Conservation (phyloP, 2,797 vertebrate species). For the Borostomias antarcticus region DNA sequence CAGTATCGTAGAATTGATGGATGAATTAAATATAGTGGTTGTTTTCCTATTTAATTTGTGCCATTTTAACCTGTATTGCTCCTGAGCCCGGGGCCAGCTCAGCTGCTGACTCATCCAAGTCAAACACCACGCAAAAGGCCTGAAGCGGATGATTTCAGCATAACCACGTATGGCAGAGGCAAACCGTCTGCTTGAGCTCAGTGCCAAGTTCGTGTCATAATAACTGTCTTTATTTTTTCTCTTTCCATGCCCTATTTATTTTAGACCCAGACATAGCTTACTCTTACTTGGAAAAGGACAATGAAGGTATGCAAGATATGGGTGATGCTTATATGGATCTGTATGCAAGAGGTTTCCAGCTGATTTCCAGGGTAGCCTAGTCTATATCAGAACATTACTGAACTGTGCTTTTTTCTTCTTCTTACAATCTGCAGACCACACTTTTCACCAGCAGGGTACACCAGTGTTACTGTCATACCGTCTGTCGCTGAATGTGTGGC, state of each 20-base stretch:
- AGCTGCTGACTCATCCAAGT: background rate
- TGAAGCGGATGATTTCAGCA: background rate
- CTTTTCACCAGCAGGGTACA: slow-evolving; percentile 2
- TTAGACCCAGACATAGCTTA: background rate
- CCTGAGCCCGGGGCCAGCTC: background rate
- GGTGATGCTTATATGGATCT: no score
- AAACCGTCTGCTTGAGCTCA: background rate
- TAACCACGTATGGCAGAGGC: slow-evolving; percentile 2
- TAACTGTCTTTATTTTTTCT: background rate
- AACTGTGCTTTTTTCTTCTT: background rate
- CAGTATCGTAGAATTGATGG: no score
- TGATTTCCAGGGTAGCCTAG: no score
- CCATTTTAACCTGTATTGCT: background rate
- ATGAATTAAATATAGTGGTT: no score
- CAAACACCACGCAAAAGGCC: slow-evolving; percentile 1
- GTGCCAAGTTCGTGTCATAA: background rate
- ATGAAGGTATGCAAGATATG: no score
- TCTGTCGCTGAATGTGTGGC: background rate
- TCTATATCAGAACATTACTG: no score
- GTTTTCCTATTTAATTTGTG: background rate
- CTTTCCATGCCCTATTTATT: background rate
- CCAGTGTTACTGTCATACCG: background rate
- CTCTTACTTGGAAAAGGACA: background rate
- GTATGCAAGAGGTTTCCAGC: no score
- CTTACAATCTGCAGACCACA: background rate